Conservation (phyloP, 2,888 invertebrate species). For the Maniola hyperantus region DNA sequence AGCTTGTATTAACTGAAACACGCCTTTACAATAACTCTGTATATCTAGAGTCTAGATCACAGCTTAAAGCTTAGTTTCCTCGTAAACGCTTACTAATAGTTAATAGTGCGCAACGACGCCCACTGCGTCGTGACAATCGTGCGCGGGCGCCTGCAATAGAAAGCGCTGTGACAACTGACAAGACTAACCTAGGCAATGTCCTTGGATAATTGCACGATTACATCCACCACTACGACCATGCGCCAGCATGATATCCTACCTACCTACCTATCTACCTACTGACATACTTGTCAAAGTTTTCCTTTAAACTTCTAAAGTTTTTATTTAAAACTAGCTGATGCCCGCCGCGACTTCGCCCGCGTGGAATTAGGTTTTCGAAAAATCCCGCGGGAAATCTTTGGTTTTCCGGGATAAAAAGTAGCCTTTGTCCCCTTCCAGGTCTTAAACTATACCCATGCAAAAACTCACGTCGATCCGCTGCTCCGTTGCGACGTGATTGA, state of each 20-base stretch:
- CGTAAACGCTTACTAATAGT: not conserved
- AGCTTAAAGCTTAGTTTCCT: not conserved
- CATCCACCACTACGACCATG: not conserved
- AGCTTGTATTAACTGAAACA: too few species aligned
- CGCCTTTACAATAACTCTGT: too few species aligned
- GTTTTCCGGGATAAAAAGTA: too few species aligned
- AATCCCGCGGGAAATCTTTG: too few species aligned
- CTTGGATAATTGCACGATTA: slow-evolving; percentile 23
- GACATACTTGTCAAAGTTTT: not conserved
- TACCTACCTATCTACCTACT: too few species aligned
- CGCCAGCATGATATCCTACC: not conserved
- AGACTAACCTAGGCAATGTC: slow-evolving; percentile 30
- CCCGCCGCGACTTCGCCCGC: too few species aligned
- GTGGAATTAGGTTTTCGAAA: too few species aligned
- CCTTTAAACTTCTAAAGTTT: not conserved
- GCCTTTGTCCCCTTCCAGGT: too few species aligned
- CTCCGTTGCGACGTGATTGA: too few species aligned
- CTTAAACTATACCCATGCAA: too few species aligned
- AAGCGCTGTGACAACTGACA: slow-evolving; percentile 16
- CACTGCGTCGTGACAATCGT: slow-evolving; percentile 27
- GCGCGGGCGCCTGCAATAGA: slow-evolving; percentile 16
- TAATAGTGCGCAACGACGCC: slow-evolving; percentile 23
- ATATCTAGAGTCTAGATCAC: not conserved
- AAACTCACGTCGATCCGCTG: too few species aligned
- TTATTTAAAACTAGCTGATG: too few species aligned